These are phyloP conservation scores for Centruroides vittatus DNA, from an alignment of 1,140 invertebrate genomes.

Conservation along the genomic window DNA sequence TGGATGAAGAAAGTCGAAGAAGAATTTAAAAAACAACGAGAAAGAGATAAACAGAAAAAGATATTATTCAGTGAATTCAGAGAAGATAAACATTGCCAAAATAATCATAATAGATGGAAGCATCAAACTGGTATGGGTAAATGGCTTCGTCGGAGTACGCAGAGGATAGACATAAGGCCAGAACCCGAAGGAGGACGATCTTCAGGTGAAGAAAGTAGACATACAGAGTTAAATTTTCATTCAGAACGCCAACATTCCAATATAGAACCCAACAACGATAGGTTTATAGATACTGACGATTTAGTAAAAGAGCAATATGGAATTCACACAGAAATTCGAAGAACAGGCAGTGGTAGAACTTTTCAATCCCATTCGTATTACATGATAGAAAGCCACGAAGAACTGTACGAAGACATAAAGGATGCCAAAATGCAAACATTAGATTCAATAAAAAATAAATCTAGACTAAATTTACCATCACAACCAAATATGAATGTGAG, in stretches of 20 bases:
- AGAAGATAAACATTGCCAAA: no score
- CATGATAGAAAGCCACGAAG: constrained; percentile 9
- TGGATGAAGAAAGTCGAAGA: constrained; percentile 53
- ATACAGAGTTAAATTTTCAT: neutral
- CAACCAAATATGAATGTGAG: constrained; percentile 10
- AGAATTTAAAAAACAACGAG: constrained; percentile 55
- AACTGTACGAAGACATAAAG: neutral
- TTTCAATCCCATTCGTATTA: constrained; percentile 14
- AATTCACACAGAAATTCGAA: constrained; percentile 4
- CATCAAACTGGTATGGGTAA: constrained; percentile 30
- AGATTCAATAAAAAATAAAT: constrained; percentile 1
- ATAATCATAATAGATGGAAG: constrained; percentile 38
- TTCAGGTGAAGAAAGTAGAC: constrained; percentile 9
- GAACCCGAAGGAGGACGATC: constrained; percentile 14
- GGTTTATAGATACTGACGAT: no score
- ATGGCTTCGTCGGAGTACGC: neutral
- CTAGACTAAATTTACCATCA: constrained; percentile 3
- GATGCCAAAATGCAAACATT: neutral
- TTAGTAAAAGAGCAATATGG: constrained; percentile 3
- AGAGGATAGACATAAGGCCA: neutral
- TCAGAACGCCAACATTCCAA: no score
- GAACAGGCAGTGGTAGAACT: constrained; percentile 10
- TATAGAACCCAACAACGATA: no score
- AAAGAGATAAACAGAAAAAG: constrained; percentile 48
- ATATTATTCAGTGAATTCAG: no score